Percentiles rank a stretch among this genome's conserved stretches.
Evolutionary conservation across 2,113 vertebrate genomes (phyloP).

Genomic region (Ctenomys sociabilis): DNA sequence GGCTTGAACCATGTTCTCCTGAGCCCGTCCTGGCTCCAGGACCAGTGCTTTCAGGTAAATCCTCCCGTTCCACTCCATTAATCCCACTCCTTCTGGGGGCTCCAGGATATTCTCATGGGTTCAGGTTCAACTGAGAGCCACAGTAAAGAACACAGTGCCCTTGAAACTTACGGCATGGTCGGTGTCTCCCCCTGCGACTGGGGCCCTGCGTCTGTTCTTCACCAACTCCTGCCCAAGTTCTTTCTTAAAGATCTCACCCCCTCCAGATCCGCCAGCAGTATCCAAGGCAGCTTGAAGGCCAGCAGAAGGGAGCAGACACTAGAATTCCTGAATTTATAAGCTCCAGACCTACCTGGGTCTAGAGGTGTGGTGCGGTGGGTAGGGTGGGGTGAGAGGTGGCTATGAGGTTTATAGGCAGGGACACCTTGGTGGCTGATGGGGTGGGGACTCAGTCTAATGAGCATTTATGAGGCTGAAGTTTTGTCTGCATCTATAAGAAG

Average conservation of each 20-base stretch:
- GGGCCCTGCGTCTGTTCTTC: not conserved
- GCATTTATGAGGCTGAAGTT: constrained; percentile 71
- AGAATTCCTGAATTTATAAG: constrained; percentile 64
- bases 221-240: not conserved
- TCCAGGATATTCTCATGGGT: constrained; percentile 23
- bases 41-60: not conserved
- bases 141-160: constrained; percentile 1
- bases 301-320: not conserved
- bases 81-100: not conserved
- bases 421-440: constrained; percentile 50
- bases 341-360: constrained; percentile 21
- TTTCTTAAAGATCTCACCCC: constrained; percentile 60
- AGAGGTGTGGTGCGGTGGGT: not conserved
- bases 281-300: not conserved
- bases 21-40: not conserved
- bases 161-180: not conserved
- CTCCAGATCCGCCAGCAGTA: constrained; percentile 36
- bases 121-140: not conserved
- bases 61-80: not conserved
- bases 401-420: constrained; percentile 66
- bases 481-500: constrained; percentile 52
- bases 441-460: constrained; percentile 54
- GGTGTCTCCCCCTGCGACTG: not conserved
- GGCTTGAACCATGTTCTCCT: not conserved
- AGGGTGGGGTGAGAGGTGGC: not conserved